Base-by-base conservation (phyloP, 1,140 invertebrate species). In the Papilio glaucus region DNA sequence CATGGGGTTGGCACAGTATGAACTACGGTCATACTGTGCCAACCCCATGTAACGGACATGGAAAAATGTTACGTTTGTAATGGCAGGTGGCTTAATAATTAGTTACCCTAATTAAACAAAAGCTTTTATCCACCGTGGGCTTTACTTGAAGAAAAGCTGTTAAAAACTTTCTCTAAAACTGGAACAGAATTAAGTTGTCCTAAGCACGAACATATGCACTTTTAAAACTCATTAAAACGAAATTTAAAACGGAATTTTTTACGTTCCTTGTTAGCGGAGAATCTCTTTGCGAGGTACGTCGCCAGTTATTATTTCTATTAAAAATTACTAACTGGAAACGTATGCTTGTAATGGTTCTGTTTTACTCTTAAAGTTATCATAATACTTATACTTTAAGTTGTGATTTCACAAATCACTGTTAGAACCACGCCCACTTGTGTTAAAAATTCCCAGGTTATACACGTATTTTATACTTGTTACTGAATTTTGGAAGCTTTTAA, bases 231-330 rank as follows among this genome's bases (percentile, higher is more conserved):
- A 57, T 57, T 57, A 57, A 57, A 24, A 57, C 10, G 49, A 24
- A 57, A 24, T 53, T 53, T 53, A 21, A 53, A 53, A 53, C 18
- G 45, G 45, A 53, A 53, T 53, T 57, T 57, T 57, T 57, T 57
- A 57, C 49, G 49, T 53, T 24, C 18, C 49, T 53, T 53, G 49
- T 53, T 53, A 53, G 21, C 21, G 21, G 18, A 53, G 49, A 53
- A 53, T 24, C 49, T 53, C 49, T 53, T 53, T 24, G 18, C 21
- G 29, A 3, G 1, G 18, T 53, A 53, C 49, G 18, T 53, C 12
- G 8, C 21, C 8, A 53, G 49, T 53, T 53, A 53, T 53, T 53
- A 53, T 53, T 53, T 53, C 49, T 18, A 12, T 53, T 24, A 24
- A 53, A 53, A 53, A 26, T 12, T 10, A 4, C 24, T 21, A 53